These are phyloP conservation scores for Drosophila bocqueti DNA, from an alignment of 1,140 invertebrate genomes.

Conservation along the genomic window DNA sequence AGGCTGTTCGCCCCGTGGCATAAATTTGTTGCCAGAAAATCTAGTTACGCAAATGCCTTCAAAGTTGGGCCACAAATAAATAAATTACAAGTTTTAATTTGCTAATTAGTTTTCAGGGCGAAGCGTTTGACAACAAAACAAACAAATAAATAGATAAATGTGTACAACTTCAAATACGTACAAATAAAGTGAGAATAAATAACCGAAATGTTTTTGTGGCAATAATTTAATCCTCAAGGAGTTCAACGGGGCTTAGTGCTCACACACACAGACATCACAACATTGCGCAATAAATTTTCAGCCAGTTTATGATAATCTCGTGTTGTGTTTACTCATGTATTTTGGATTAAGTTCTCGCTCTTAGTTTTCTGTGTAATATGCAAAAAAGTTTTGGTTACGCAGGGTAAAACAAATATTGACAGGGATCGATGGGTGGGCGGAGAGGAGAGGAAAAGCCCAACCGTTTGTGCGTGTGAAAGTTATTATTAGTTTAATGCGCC, in stretches of 20 bases:
- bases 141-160: constrained; percentile 43
- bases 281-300: constrained; percentile 42
- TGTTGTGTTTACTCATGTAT: constrained; percentile 56
- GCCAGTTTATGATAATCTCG: constrained; percentile 52
- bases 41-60: constrained; percentile 28
- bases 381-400: constrained; percentile 36
- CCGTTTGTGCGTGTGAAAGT: constrained; percentile 29
- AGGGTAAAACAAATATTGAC: constrained; percentile 34
- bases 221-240: constrained; percentile 41
- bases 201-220: constrained; percentile 35
- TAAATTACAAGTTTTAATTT: constrained; percentile 56
- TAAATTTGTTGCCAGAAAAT: constrained; percentile 24
- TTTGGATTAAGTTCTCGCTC: constrained; percentile 51
- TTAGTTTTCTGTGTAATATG: constrained; percentile 48
- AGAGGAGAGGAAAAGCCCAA: not conserved
- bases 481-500: constrained; percentile 48
- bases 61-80: constrained; percentile 45
- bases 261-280: not conserved
- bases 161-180: not conserved
- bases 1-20: constrained; percentile 6
- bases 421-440: constrained; percentile 22
- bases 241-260: constrained; percentile 33
- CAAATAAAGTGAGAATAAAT: constrained; percentile 30
- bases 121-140: constrained; percentile 36
- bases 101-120: constrained; percentile 44